Percentiles rank a stretch among this genome's conserved stretches.
phyloP scores from a whole-genome alignment of 2,113 vertebrate genomes.

The Pavo muticus region DNA sequence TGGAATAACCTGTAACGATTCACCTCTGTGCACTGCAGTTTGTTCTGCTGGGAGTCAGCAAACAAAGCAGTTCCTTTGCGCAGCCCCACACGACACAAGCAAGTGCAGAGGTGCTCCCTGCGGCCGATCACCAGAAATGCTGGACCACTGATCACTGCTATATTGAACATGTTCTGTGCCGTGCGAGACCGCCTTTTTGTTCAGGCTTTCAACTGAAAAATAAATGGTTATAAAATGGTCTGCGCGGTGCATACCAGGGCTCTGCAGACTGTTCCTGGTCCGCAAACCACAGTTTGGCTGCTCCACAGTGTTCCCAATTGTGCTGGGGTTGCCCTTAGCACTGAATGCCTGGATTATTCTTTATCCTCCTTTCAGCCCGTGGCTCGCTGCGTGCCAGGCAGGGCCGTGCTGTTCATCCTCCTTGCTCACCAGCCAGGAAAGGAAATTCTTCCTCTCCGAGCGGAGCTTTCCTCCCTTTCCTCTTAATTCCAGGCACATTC shows the following conservation, averaged over 20 bases:
- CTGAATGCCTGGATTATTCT: constrained; percentile 63
- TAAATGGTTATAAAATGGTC: neutral
- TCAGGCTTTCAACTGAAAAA: constrained; percentile 3
- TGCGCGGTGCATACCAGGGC: neutral
- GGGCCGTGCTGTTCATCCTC: constrained; percentile 45
- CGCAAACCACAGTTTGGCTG: constrained; percentile 53
- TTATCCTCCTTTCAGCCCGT: constrained; percentile 14
- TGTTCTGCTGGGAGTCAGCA: neutral
- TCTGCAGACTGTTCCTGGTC: constrained; percentile 40
- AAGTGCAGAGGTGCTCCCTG: neutral
- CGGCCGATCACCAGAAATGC: neutral
- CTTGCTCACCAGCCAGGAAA: neutral
- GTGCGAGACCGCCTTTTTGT: neutral
- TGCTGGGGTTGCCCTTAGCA: constrained; percentile 61
- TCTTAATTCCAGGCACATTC: constrained; percentile 38
- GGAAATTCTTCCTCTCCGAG: constrained; percentile 34
- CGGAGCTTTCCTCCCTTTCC: constrained; percentile 53
- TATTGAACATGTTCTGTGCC: neutral
- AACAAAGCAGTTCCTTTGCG: neutral
- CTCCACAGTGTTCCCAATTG: constrained; percentile 50
- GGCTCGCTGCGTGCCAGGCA: constrained; percentile 50
- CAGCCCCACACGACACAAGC: rapidly evolving
- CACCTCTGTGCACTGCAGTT: neutral
- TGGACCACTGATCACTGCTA: rapidly evolving
- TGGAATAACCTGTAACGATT: neutral